Evolutionary conservation across 2,113 vertebrate species (phyloP).

Genomic region (Pangasianodon hypophthalmus): DNA sequence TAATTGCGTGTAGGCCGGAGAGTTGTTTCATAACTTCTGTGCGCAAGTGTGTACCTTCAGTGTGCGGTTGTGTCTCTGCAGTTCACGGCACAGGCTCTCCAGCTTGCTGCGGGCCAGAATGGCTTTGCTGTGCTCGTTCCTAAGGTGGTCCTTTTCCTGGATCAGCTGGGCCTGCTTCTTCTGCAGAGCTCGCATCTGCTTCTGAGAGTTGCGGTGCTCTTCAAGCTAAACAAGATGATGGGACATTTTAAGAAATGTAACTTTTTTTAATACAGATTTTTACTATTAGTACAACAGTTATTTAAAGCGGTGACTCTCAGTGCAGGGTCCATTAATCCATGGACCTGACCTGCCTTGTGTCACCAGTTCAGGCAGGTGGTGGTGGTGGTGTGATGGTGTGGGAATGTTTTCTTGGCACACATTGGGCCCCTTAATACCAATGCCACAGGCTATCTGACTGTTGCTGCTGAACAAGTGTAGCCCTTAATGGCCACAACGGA

Average conservation of each 20-base stretch:
- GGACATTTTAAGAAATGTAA: background rate
- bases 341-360: background rate
- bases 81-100: slow-evolving; percentile 93
- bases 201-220: slow-evolving; percentile 92
- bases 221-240: slow-evolving; percentile 78
- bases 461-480: background rate
- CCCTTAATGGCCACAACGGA: background rate
- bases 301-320: background rate
- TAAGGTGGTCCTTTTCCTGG: slow-evolving; percentile 94
- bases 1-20: background rate
- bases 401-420: background rate
- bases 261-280: background rate
- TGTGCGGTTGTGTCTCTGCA: slow-evolving; percentile 95
- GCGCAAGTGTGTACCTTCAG: slow-evolving; percentile 80
- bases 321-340: background rate
- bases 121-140: slow-evolving; percentile 95
- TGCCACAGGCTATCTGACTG: background rate
- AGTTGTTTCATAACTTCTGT: background rate
- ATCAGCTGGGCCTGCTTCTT: slow-evolving; percentile 95
- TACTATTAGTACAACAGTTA: background rate
- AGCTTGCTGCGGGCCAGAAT: slow-evolving; percentile 95
- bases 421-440: background rate
- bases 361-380: background rate
- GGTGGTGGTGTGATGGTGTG: background rate
- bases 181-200: slow-evolving; percentile 91